Base-by-base conservation (phyloP, 37 sponge, comb jelly and placozoan genomes). In the Geodia barretti region DNA sequence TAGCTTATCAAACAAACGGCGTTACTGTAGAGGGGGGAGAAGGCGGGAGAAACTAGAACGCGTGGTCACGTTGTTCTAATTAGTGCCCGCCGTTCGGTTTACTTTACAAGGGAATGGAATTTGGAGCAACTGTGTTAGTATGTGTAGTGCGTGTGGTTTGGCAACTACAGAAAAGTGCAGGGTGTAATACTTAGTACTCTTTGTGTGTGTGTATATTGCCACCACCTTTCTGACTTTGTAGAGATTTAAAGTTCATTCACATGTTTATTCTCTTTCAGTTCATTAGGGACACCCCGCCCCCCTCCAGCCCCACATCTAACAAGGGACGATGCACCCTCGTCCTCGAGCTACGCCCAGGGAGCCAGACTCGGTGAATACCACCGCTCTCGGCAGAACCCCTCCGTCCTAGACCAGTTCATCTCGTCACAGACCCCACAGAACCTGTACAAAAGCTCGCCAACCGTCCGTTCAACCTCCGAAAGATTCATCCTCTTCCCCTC, bases 311-410 rank as follows among this genome's bases (percentile, higher is more conserved):
- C 54, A 41, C 20, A 28, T 25, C 29, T 61, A 39, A 3, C 67
- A 34, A 43, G 28, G 26, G 39, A 26, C 1, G 29, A 66, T 9
- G 7, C 17, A 4, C 20, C 21, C 7, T 2, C 31, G 23, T 25
- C 11, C 39, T 71, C 62, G 0, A 31, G 38, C 8, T n/a, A n/a
- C n/a, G n/a, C n/a, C n/a, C n/a, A n/a, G n/a, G 38, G 38, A 43
- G 14, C 78, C 39, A 42, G 71, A 0, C 25, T 72, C n/a, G 79
- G 79, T 5, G 81, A 80, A 8, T 87, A 80, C 68, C 87, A 87
- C 87, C 79, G 72, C 80, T 80, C 87, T 9, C 39, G 62, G 17
- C 87, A 87, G 38, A 79, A 80, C 40, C 87, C 87, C 17, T 80
- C 79, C 30, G 81, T 87, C 39, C 81, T 87, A 26, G 87, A 87